phyloP scores from a whole-genome alignment of 2,797 vertebrate species.

The Nannoperca obscura region DNA sequence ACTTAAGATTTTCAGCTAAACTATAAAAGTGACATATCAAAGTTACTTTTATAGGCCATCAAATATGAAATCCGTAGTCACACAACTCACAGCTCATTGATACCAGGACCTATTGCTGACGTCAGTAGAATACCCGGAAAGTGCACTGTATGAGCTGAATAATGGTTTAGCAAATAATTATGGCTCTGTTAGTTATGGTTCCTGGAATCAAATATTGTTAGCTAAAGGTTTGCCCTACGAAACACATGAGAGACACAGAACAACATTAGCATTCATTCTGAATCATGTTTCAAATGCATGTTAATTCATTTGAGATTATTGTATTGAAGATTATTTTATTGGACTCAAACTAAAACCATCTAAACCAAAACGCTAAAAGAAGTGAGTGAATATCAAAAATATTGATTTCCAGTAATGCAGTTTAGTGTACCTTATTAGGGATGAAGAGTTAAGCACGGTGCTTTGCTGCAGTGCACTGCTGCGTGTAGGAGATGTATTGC shows the following conservation, averaged over 20 bases:
- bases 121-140: slow-evolving; percentile 1
- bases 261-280: neutral
- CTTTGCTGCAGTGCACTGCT: too few species aligned
- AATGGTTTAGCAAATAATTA: slow-evolving; percentile 4
- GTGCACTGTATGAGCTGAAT: neutral
- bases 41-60: neutral
- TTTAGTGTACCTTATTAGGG: neutral
- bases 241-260: neutral
- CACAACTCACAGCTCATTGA: slow-evolving; percentile 29
- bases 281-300: neutral
- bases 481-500: neutral
- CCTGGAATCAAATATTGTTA: neutral
- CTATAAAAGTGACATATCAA: neutral
- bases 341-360: neutral
- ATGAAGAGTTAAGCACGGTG: too few species aligned
- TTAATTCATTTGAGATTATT: too few species aligned
- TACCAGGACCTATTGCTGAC: slow-evolving; percentile 10
- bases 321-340: neutral
- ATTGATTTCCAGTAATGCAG: neutral
- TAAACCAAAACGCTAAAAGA: neutral
- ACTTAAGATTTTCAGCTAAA: neutral
- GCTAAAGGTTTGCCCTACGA: neutral
- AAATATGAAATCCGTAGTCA: slow-evolving; percentile 11
- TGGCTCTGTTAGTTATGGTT: neutral
- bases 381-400: neutral